A percentile compares a stretch with the other conserved stretches of the same genome.
These are phyloP conservation scores for Cassiopea andromeda DNA, from an alignment of 30 jellyfish, hydroid and myxozoan genomes.

Conservation along the genomic window DNA sequence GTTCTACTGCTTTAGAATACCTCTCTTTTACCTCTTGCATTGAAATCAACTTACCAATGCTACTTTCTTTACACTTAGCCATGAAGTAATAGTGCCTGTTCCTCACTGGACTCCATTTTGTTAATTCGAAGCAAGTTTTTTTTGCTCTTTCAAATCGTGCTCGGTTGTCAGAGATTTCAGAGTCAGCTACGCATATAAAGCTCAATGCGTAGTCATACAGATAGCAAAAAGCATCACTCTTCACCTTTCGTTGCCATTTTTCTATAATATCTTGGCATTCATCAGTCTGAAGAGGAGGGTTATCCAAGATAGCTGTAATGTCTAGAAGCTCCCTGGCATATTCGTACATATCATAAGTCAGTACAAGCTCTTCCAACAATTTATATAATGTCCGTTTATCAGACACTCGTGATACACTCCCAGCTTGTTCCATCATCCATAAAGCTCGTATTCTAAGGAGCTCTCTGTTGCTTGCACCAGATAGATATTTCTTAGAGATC, in stretches of 20 bases:
- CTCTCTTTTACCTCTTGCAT: not conserved
- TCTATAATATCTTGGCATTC: conserved; percentile 9
- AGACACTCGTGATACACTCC: not conserved
- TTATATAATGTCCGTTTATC: not conserved
- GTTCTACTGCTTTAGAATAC: not conserved
- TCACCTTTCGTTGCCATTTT: conserved; percentile 8
- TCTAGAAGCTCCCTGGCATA: conserved; percentile 10
- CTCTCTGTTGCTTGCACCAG: conserved; percentile 23
- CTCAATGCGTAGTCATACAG: conserved; percentile 33
- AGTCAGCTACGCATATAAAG: conserved; percentile 25
- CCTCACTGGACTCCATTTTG: conserved; percentile 2
- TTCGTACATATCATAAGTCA: conserved; percentile 1
- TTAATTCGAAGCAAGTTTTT: conserved; percentile 9
- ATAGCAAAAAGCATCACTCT: conserved; percentile 42
- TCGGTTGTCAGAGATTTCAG: conserved; percentile 9
- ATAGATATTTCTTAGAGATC: conserved; percentile 5
- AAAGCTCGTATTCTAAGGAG: conserved; percentile 11
- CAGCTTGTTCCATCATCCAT: conserved; percentile 36
- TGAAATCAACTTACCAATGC: not conserved
- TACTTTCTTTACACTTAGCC: not conserved
- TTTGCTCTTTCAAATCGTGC: conserved; percentile 17
- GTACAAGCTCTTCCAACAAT: conserved; percentile 18
- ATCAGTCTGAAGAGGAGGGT: not conserved
- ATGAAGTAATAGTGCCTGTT: conserved; percentile 12
- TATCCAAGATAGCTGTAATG: conserved; percentile 24